These are phyloP conservation scores for Drosophila prolongata DNA, from an alignment of 2,888 invertebrate genomes.

Conservation along the genomic window DNA sequence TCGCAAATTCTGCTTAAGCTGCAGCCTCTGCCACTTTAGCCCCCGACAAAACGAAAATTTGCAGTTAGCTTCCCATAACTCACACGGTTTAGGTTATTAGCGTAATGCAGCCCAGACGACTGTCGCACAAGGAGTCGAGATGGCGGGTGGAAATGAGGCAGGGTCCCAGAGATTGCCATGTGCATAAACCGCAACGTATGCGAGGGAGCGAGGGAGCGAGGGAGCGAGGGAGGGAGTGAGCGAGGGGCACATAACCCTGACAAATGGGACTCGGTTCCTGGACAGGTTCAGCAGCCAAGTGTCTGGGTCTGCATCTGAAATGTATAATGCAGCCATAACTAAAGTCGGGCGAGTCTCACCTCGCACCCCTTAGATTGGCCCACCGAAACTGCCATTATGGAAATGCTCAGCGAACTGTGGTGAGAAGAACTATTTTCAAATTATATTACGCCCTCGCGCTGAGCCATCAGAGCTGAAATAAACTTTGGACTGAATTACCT, in stretches of 20 bases:
- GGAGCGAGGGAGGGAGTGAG: neutral
- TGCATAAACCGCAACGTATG: conserved; percentile 77
- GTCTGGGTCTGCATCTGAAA: conserved; percentile 72
- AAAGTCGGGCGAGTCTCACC: conserved; percentile 25
- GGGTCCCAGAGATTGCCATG: conserved; percentile 65
- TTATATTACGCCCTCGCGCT: conserved; percentile 32
- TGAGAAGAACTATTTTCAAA: conserved; percentile 46
- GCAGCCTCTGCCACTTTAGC: conserved; percentile 18
- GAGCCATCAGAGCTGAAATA: conserved; percentile 17
- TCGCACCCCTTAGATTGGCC: conserved; percentile 51
- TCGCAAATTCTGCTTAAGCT: conserved; percentile 45
- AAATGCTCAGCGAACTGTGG: conserved; percentile 59
- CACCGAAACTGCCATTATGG: conserved; percentile 67
- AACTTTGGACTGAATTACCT: conserved; percentile 21
- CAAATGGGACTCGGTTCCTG: conserved; percentile 65
- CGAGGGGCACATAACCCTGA: conserved; percentile 66
- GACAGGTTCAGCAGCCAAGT: conserved; percentile 49
- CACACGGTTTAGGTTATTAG: conserved; percentile 73
- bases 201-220: conserved; percentile 28
- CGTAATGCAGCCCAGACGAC: conserved; percentile 73
- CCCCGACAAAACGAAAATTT: conserved; percentile 36
- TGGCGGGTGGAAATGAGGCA: conserved; percentile 19
- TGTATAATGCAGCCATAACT: conserved; percentile 77
- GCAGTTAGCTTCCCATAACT: conserved; percentile 62
- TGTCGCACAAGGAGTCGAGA: conserved; percentile 55